Percentiles rank a stretch among this genome's conserved stretches.
Conservation (phyloP, 2,888 invertebrate species). For the Rhogogaster chlorosoma region DNA sequence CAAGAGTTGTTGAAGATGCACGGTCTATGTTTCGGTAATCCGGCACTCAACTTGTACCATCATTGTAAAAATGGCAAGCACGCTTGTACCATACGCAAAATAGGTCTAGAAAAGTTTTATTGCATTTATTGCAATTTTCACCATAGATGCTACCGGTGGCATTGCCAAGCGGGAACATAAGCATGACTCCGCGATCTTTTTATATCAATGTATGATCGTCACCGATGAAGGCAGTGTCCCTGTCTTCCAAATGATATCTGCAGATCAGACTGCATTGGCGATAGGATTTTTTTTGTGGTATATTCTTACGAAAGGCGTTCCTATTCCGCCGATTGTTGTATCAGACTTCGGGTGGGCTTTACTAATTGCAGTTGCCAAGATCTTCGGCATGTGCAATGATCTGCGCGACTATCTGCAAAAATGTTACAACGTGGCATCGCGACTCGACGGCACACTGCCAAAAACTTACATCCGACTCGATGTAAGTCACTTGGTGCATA, state of each 20-base stretch:
- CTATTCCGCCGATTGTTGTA: conserved; percentile 50
- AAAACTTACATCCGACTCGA: conserved; percentile 56
- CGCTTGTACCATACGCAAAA: conserved; percentile 55
- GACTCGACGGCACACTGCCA: background rate
- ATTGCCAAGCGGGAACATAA: conserved; percentile 16
- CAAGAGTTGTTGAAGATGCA: conserved; percentile 26
- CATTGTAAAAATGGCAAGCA: conserved; percentile 36
- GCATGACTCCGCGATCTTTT: conserved; percentile 50
- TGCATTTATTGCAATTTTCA: conserved; percentile 53
- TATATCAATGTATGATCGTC: conserved; percentile 50
- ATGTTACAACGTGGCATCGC: conserved; percentile 53
- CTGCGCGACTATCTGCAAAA: conserved; percentile 56
- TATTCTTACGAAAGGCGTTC: conserved; percentile 3
- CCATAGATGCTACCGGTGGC: conserved; percentile 45
- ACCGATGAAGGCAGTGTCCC: background rate
- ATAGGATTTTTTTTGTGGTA: conserved; percentile 9
- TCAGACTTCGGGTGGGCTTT: conserved; percentile 55
- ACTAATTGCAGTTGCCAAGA: conserved; percentile 56
- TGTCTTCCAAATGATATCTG: background rate
- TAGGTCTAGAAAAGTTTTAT: conserved; percentile 52
- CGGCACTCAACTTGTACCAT: conserved; percentile 31
- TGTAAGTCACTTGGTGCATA: conserved; percentile 56
- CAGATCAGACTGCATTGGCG: conserved; percentile 9
- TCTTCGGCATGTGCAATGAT: conserved; percentile 55
- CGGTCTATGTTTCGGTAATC: conserved; percentile 33